phyloP scores from a whole-genome alignment of 2,797 vertebrate genomes.

The Gadopsis marmoratus region DNA sequence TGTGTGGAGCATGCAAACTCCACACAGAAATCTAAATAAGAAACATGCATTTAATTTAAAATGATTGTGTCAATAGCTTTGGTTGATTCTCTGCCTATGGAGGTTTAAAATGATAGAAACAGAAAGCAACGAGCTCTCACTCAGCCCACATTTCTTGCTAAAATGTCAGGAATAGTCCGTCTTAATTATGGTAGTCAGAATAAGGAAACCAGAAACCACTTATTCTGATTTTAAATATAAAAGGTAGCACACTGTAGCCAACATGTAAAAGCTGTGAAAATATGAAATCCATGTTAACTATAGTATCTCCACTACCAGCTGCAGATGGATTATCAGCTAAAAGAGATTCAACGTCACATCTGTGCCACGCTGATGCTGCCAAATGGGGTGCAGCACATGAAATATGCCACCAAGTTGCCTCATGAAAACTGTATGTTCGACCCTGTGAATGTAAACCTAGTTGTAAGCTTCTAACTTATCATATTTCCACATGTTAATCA shows the following conservation, averaged over 20 bases:
- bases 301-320: background rate
- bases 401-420: background rate
- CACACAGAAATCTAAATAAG: background rate
- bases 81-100: constrained; percentile 9
- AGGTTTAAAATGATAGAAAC: background rate
- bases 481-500: too few relatives aligned
- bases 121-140: constrained; percentile 3
- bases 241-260: background rate
- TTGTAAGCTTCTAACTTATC: too few relatives aligned
- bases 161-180: background rate
- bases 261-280: background rate
- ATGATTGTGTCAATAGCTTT: constrained; percentile 12
- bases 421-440: background rate
- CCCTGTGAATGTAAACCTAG: too few relatives aligned
- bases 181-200: background rate
- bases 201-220: background rate
- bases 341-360: background rate
- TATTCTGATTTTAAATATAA: background rate
- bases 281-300: background rate
- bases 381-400: background rate
- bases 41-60: constrained; percentile 22
- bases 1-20: too few relatives aligned
- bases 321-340: background rate
- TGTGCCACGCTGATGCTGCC: background rate
- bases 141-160: background rate